Evolutionary conservation across 2,888 invertebrate species (phyloP), one percentile per base, ranked within the genome.

Genomic region (Watsonalla binaria): DNA sequence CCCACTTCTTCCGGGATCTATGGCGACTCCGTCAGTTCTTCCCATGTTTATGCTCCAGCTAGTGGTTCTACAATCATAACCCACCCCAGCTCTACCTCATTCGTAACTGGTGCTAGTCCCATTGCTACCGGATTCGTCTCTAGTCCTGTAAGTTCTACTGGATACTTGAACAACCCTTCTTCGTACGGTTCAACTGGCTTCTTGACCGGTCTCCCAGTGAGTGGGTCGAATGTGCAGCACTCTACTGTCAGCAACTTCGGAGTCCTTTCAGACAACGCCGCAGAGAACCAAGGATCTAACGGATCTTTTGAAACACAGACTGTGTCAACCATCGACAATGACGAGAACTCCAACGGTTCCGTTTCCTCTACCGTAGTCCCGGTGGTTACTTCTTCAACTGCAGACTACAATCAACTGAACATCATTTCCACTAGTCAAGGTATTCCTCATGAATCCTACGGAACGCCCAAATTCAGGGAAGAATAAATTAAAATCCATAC

Each of bases 391-490:
- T 59, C 63, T 5, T 61, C 59, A 6, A 64, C 62, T 8, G 46
- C 57, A 35, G 64, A 61, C 51, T 80, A 65, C 52, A 76, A 76
- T 11, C 63, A 65, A 46, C 51, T 66, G 46, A 79, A 70, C 60
- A 60, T 71, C n/a, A 69, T 86, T 54, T 74, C 84, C 49, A 79
- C 86, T 76, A 84, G 80, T 78, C 90, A 89, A 68, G 86, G 87
- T 52, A 66, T 89, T 48, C 90, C 90, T 51, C 84, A 89, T 57
- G 83, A 86, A 80, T 76, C 80, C 39, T 90, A 90, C 57, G 90
- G 90, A 63, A 63, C 76, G 59, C 89, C 90, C 46, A 81, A 80
- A 57, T 90, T 87, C 75, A 82, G 82, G 65, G 61, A 54, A 53
- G 56, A 68, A 35, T 70, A 71, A 56, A 63, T 62, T 51, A 52